phyloP scores from a whole-genome alignment of 2,113 vertebrate genomes.

The Datnioides undecimradiatus region DNA sequence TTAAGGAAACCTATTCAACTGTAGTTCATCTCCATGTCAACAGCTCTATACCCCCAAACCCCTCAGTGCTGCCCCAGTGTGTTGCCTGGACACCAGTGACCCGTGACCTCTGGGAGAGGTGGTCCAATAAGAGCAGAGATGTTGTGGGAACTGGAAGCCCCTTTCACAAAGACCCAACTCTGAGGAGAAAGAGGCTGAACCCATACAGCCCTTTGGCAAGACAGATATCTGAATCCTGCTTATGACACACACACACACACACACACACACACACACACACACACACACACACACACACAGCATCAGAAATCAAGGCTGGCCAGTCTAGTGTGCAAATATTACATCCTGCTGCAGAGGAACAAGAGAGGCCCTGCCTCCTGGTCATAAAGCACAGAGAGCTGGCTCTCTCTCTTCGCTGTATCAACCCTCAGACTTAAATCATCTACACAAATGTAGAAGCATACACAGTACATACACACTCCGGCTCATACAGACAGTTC shows the following conservation, averaged over 20 bases:
- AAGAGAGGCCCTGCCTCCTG: constrained; percentile 15
- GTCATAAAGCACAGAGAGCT: constrained; percentile 14
- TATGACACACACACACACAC: constrained; percentile 1
- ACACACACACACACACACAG: constrained; percentile 12
- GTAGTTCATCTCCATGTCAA: constrained; percentile 68
- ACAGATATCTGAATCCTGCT: constrained; percentile 19
- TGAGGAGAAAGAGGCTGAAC: constrained; percentile 51
- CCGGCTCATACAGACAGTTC: not conserved
- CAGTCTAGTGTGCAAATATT: constrained; percentile 50
- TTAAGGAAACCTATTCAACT: constrained; percentile 6
- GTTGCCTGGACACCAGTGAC: constrained; percentile 69
- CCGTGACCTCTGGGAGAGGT: constrained; percentile 46
- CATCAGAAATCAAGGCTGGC: constrained; percentile 16
- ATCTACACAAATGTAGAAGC: not conserved
- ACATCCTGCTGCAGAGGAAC: constrained; percentile 39
- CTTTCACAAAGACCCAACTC: constrained; percentile 48
- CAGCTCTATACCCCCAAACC: constrained; percentile 49
- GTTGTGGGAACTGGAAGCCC: constrained; percentile 61
- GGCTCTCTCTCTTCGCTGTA: constrained; percentile 21
- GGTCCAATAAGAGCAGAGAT: constrained; percentile 45
- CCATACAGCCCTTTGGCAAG: constrained; percentile 15
- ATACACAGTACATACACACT: not conserved
- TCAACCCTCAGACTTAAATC: constrained; percentile 27
- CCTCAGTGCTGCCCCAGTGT: constrained; percentile 12
- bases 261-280: not conserved